Base-by-base conservation (phyloP, 2,113 vertebrate genomes). In the Lonchura striata region DNA sequence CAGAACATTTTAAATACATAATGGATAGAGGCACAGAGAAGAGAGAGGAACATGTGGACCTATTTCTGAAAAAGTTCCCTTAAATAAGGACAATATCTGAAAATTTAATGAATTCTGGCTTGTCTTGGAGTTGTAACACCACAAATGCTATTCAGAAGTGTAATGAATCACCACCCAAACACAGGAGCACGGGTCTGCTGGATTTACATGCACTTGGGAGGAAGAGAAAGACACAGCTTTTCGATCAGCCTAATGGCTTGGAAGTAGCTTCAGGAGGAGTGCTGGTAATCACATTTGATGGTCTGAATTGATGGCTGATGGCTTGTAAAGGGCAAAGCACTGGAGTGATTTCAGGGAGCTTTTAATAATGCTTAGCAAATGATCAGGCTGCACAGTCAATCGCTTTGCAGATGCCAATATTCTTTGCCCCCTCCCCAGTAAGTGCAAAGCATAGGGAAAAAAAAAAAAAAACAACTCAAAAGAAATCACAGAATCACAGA, bases 341-440 rank as follows among this genome's bases (percentile, higher is more conserved):
- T 44, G 53, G 53, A 79, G 82, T 92, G 87, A 89, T 95, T 89
- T 69, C 83, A 90, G 94, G 82, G 93, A 96, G 85, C 94, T 97
- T 97, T 97, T 97, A 97, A 97, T 97, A 97, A 96, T 86, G 86
- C 78, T 94, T 91, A 92, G 94, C 94, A 96, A 95, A 95, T 94
- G 91, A 95, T 96, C 93, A 87, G 75, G 54, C 83, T 91, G 39
- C 83, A 78, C 46, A 84, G 64, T 84, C 95, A 94, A 53, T 96
- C 6, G 3, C 24, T 83, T 23, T 46, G 35, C 70, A 90, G 81
- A 76, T 96, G 92, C 54, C 91, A 94, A 46, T 88, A 90, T 79
- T 86, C 6, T 76, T 77, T 53, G 4, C 23, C 11, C 19, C 18
- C 11, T 54, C 80, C 78, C 30, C 63, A 66, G 9, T 47, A 69